Evolutionary conservation across 2,797 vertebrate species (phyloP), one percentile per base, ranked within the genome.

Genomic region (Molossus alvarezi): DNA sequence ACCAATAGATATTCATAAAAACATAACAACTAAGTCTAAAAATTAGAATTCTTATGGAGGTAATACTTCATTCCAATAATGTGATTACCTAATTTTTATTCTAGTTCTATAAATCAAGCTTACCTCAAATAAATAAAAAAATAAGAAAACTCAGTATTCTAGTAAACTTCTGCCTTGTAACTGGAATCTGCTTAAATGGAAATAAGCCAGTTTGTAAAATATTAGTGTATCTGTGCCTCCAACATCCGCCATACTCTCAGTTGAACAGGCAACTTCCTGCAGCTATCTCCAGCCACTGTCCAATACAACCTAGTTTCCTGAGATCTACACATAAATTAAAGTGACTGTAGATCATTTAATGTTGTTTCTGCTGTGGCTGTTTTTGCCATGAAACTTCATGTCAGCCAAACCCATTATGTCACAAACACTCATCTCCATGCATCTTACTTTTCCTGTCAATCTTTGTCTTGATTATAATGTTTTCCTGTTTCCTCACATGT

Each of bases 41-140:
- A 82, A n/a, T 64, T 90, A 62, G 14, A 60, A 62, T 73, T 60
- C 2, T 55, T 79, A 60, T 77, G 48, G 4, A 53, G 80, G 14
- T 45, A 27, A 90, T 79, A 33, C 0, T 6, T 64, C 5, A 72
- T 64, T 90, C 33, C 33, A 87, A 71, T 65, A 82, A 90, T 81
- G 9, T 27, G 41, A 77, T 93, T 51, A 41, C 15, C 13, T 64
- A 27, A 84, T 77, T 65, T 86, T 58, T 64, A 87, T 71, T 72
- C 7, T 76, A 20, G 3, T 71, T 69, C 53, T 89, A 0, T 45
- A 53, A 76, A 45, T 86, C 0, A 57, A 90, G 71, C 8, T 41
- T 81, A 84, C 77, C 18, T 57, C 20, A 55, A 55, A 51, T 79
- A 77, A 77, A 57, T 33, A 6, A 65, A 91, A 69, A 18, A 62